Evolutionary conservation across 2,888 invertebrate species (phyloP).

Genomic region (Limenitis camilla): DNA sequence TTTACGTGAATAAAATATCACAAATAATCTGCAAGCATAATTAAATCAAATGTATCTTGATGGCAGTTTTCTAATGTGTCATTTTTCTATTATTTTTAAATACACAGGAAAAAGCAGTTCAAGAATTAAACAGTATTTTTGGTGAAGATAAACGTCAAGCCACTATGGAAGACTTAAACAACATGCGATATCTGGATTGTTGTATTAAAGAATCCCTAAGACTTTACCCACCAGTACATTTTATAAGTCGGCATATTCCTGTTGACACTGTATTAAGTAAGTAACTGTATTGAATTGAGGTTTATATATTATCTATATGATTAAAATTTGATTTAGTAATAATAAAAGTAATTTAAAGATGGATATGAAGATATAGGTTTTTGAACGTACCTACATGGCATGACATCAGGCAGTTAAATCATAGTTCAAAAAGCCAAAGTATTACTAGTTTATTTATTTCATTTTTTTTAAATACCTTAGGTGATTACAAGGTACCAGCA

Average conservation of each 20-base stretch:
- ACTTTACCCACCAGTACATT: slow-evolving; percentile 79
- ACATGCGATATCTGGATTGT: slow-evolving; percentile 79
- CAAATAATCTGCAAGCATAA: too few species aligned
- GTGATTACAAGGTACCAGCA: slow-evolving; percentile 53
- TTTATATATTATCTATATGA: background rate
- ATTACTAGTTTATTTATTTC: too few species aligned
- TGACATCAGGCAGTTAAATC: too few species aligned
- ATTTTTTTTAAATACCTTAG: slow-evolving; percentile 3
- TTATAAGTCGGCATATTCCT: slow-evolving; percentile 73
- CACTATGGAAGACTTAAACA: slow-evolving; percentile 74
- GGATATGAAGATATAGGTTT: too few species aligned
- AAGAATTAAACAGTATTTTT: slow-evolving; percentile 77
- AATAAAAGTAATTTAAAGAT: background rate
- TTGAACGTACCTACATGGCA: too few species aligned
- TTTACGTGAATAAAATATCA: too few species aligned
- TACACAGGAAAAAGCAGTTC: slow-evolving; percentile 75
- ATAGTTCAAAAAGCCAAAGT: too few species aligned
- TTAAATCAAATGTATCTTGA: too few species aligned
- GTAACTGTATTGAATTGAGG: too few species aligned
- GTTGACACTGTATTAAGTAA: slow-evolving; percentile 76
- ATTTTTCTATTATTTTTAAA: background rate
- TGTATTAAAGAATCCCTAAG: slow-evolving; percentile 81
- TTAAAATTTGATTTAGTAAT: background rate
- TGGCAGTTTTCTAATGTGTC: too few species aligned
- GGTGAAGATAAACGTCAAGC: slow-evolving; percentile 75